These are phyloP conservation scores for Heterotilapia buettikoferi DNA, from an alignment of 2,113 vertebrate genomes.

Conservation along the genomic window DNA sequence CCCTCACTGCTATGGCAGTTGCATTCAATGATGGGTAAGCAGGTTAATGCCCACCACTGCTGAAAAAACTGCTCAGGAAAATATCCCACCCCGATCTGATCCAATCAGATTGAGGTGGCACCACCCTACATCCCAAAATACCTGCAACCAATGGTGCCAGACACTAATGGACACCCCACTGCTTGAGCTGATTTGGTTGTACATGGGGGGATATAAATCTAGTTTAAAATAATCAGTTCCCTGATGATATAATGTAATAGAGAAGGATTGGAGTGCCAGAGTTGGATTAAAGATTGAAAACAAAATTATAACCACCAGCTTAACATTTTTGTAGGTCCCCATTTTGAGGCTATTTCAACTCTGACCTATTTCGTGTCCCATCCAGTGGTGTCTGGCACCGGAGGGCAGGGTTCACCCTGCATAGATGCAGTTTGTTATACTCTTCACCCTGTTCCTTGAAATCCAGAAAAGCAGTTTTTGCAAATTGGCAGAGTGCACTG, in stretches of 20 bases:
- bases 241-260: not conserved
- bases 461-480: not conserved
- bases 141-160: not conserved
- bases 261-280: not conserved
- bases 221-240: not conserved
- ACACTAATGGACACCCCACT: not conserved
- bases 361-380: not conserved
- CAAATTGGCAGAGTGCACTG: not conserved
- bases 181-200: not conserved
- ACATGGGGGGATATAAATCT: rapidly evolving
- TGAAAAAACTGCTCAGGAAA: not conserved
- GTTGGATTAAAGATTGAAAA: not conserved
- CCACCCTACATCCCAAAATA: not conserved
- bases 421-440: not conserved
- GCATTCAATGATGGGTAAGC: not conserved
- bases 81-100: not conserved
- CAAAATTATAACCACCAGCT: not conserved
- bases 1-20: not conserved
- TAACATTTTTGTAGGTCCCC: not conserved
- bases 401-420: not conserved
- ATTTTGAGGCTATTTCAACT: not conserved
- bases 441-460: not conserved
- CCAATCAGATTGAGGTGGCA: not conserved
- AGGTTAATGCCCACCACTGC: not conserved
- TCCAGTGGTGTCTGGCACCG: not conserved